Base-by-base conservation (phyloP, 2,888 invertebrate genomes). In the Luffia ferchaultella region DNA sequence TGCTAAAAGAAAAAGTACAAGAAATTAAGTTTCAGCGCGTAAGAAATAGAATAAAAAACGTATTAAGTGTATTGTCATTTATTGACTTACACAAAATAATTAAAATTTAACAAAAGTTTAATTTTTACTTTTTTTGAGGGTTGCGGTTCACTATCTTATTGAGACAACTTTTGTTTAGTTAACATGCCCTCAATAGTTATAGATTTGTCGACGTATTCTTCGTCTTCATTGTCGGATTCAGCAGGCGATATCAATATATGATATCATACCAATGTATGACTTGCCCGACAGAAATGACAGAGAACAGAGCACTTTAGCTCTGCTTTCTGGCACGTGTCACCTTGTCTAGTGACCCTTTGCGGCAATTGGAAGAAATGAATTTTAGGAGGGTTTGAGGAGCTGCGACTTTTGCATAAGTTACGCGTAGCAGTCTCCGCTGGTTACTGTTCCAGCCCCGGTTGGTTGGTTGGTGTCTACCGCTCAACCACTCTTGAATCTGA, bases 1-100 rank as follows among this genome's bases (percentile, higher is more conserved):
- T 16, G 7, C 17, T 43, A 18, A 3, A 7, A n/a, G 18, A 46
- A 16, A 55, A 47, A 45, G 15, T 30, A 52, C 41, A 18, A 3
- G 12, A 30, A 30, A 30, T 12, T 30, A 30, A 7, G 3, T 30
- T 30, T 12, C 12, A 30, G 30, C 12, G 12, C 30, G 30, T 7
- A 30, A 30, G 12, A 30, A 30, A 30, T 7, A 3, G 5, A 12
- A 30, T 7, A 30, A 7, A 30, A 30, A 30, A 30, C 3, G 3
- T 30, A 12, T 30, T 30, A 30, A 12, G 30, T 30, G 5, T 30
- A 12, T 30, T 30, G 30, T 7, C 30, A 30, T 30, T 30, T 46
- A 17, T 46, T n/a, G n/a, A 3, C 7, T 46, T 46, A 46, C 18
- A 17, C 3, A 16, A 46, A 42, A 52, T 20, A 16, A 30, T 50